These are phyloP conservation scores for Notiomystis cincta DNA, from an alignment of 2,113 vertebrate genomes.

Conservation along the genomic window DNA sequence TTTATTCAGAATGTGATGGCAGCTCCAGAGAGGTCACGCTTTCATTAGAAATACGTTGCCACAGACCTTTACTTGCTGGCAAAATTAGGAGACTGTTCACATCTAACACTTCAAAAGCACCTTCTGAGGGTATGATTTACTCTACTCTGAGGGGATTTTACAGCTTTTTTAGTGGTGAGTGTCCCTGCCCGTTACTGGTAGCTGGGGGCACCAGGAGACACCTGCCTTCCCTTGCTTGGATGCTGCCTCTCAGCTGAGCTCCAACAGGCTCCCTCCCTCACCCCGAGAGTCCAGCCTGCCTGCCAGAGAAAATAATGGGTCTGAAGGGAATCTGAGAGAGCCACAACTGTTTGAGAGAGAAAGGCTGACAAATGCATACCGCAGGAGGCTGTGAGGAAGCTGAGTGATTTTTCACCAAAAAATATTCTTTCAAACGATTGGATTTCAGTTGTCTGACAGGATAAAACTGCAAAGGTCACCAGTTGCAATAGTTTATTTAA, in stretches of 20 bases:
- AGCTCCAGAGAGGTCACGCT: neutral
- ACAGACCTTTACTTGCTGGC: neutral
- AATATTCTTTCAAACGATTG: neutral
- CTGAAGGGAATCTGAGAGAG: neutral
- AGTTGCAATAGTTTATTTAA: neutral
- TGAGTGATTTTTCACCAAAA: neutral
- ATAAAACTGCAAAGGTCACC: neutral
- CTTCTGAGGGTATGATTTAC: neutral
- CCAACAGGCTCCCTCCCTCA: rapidly evolving
- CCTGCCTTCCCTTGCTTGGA: neutral
- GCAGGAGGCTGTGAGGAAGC: neutral
- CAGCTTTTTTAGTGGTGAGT: neutral
- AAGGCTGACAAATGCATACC: neutral
- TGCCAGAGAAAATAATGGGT: neutral
- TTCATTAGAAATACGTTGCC: neutral
- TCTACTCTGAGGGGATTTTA: neutral
- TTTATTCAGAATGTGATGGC: neutral
- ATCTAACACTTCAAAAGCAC: neutral
- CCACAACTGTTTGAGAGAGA: neutral
- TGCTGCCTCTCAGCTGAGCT: neutral
- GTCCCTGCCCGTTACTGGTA: neutral
- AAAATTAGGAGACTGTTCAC: neutral
- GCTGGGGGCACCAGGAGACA: neutral
- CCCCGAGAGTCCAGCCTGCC: neutral
- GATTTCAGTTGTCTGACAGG: neutral